These are phyloP conservation scores for Lucifuga dentata DNA, from an alignment of 2,113 vertebrate genomes.

Conservation along the genomic window DNA sequence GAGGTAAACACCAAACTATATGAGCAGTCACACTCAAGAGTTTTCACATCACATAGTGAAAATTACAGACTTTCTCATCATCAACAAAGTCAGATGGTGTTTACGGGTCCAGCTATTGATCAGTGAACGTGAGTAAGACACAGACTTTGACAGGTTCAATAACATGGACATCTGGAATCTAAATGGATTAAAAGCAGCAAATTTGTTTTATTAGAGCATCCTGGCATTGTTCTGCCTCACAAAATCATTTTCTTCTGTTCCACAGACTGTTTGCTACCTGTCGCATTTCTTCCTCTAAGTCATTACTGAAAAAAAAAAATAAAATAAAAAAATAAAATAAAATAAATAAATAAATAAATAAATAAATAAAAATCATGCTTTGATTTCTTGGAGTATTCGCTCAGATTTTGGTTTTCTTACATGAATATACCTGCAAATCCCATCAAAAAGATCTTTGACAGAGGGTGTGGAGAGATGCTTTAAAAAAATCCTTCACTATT, in stretches of 20 bases:
- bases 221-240: not conserved
- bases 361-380: not conserved
- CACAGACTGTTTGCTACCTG: constrained; percentile 1
- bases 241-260: not conserved
- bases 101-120: constrained; percentile 26
- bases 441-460: constrained; percentile 39
- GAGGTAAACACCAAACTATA: constrained; percentile 55
- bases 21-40: constrained; percentile 55
- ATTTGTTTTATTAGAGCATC: not conserved
- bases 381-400: constrained; percentile 16
- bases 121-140: constrained; percentile 15
- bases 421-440: constrained; percentile 28
- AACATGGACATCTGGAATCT: not conserved
- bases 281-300: constrained; percentile 8
- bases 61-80: constrained; percentile 36
- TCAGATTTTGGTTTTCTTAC: constrained; percentile 28
- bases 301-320: not conserved
- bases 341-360: too few relatives aligned
- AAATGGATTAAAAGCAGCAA: not conserved
- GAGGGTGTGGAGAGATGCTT: constrained; percentile 18
- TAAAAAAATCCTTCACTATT: constrained; percentile 50
- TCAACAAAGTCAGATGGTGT: constrained; percentile 25
- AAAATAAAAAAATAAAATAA: too few relatives aligned
- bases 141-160: constrained; percentile 25
- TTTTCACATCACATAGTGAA: constrained; percentile 39